Evolutionary conservation across 2,113 vertebrate genomes (phyloP).

Genomic region (Tragelaphus imberbis): DNA sequence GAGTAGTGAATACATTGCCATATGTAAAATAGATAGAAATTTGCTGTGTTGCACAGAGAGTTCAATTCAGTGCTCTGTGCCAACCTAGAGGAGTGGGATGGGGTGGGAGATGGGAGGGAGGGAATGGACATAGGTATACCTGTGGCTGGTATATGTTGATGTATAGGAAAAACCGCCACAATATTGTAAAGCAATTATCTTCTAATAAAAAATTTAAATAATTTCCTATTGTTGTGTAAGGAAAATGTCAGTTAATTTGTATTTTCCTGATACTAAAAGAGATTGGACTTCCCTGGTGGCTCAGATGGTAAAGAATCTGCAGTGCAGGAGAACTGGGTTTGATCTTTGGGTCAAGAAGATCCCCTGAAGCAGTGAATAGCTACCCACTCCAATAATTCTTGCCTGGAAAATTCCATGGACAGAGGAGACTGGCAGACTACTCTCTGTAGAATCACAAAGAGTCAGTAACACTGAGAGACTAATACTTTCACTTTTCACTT

Average conservation of each 20-base stretch:
- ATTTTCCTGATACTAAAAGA: not conserved
- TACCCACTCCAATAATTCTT: not conserved
- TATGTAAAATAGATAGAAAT: not conserved
- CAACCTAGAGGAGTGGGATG: not conserved
- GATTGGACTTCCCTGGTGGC: not conserved
- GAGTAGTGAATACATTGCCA: not conserved
- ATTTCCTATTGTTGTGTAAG: not conserved
- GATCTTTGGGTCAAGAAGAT: not conserved
- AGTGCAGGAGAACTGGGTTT: not conserved
- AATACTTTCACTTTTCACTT: not conserved
- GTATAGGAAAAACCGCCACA: not conserved
- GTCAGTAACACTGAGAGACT: not conserved
- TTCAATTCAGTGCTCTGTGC: not conserved
- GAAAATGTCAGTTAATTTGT: not conserved
- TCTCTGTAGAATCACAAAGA: not conserved
- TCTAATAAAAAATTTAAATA: not conserved
- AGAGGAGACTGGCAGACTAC: not conserved
- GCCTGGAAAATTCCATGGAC: not conserved
- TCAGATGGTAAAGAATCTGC: not conserved
- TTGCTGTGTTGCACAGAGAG: not conserved
- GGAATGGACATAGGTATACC: not conserved
- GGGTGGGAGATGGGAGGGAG: not conserved
- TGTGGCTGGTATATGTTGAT: not conserved
- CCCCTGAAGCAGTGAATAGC: not conserved
- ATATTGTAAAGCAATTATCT: not conserved